Conservation (phyloP, 2,113 vertebrate species). For the Cercocebus atys region DNA sequence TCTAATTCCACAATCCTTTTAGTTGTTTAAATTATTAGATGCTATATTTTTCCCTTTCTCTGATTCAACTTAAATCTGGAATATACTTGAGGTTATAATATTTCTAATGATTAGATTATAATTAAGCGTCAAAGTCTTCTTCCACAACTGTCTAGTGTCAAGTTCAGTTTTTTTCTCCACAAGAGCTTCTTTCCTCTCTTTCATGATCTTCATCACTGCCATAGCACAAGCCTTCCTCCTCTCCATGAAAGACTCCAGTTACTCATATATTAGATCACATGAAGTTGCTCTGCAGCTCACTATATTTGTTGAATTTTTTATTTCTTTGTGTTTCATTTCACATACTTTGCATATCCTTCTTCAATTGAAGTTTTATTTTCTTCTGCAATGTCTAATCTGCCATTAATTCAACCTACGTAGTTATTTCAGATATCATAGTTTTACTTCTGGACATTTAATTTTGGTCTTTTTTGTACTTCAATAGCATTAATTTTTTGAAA, state of each 20-base stretch:
- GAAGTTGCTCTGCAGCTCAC: neutral
- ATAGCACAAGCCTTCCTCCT: neutral
- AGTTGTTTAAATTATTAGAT: neutral
- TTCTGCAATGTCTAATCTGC: neutral
- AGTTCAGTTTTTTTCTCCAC: neutral
- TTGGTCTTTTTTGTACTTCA: neutral
- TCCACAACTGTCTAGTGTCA: neutral
- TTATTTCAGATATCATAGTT: neutral
- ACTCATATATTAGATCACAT: neutral
- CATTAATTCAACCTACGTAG: neutral
- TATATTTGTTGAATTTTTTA: neutral
- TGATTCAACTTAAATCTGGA: neutral
- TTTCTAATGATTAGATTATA: neutral
- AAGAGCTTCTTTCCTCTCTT: neutral
- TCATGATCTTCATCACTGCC: neutral
- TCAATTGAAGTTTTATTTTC: neutral
- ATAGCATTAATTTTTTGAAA: neutral
- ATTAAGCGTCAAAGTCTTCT: neutral
- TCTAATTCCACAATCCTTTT: neutral
- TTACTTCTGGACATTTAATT: neutral
- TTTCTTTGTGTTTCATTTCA: neutral
- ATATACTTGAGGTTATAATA: neutral
- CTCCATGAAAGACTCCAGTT: neutral
- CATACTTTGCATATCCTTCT: neutral
- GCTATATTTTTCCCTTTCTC: neutral